Evolutionary conservation across 2,113 vertebrate genomes (phyloP).

Genomic region (Microtus ochrogaster): DNA sequence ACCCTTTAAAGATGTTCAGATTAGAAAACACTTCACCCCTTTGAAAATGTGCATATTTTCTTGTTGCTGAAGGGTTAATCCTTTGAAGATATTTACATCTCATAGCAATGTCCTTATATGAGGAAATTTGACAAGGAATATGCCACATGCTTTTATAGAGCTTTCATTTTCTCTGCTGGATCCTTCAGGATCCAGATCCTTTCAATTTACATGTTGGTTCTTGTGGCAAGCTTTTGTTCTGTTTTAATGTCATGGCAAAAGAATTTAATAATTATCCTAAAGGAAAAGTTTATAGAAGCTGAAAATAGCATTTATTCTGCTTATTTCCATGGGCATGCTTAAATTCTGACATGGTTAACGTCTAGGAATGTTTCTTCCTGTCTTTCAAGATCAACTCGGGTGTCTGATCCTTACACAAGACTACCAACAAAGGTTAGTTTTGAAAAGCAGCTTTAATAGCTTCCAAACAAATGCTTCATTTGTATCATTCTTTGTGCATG

Average conservation of each 20-base stretch:
- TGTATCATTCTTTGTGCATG: neutral
- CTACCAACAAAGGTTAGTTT: neutral
- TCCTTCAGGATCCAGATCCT: conserved; percentile 65
- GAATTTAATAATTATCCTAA: neutral
- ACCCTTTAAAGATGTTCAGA: conserved; percentile 90
- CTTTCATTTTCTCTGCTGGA: conserved; percentile 79
- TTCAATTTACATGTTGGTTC: conserved; percentile 42
- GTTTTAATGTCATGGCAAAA: neutral
- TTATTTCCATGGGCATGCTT: neutral
- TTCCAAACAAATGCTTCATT: neutral
- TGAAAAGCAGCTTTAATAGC: neutral
- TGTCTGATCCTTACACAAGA: neutral
- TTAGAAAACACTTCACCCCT: conserved; percentile 88
- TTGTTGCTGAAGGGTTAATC: conserved; percentile 83
- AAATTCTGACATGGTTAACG: neutral
- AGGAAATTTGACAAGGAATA: conserved; percentile 82
- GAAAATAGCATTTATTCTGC: neutral
- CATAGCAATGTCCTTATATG: conserved; percentile 75
- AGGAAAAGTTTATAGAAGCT: conserved; percentile 28
- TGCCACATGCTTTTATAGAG: conserved; percentile 68
- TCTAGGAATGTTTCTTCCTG: conserved; percentile 26
- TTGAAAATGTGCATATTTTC: conserved; percentile 89
- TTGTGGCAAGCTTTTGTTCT: conserved; percentile 12
- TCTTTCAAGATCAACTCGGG: neutral
- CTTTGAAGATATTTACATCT: conserved; percentile 88